Evolutionary conservation across 2,113 vertebrate genomes (phyloP), one percentile per base, ranked within the genome.

Genomic region (Chrysemys picta): DNA sequence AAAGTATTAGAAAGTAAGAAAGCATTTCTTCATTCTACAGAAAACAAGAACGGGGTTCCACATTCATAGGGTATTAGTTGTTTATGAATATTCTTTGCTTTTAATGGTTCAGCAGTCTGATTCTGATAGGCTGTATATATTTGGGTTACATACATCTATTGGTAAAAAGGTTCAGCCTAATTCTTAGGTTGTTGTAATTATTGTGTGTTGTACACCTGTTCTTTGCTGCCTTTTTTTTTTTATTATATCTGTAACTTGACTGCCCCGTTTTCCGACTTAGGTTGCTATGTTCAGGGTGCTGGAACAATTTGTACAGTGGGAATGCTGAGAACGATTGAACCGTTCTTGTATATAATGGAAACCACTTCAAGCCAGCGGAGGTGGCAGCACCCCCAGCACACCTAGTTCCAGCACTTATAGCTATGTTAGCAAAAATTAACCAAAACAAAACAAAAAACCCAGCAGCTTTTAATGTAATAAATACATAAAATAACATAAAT

Each of bases 1-100:
- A 88, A 92, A 50, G 0, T 8, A 93, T 62, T 7, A 2, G 62
- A 47, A 91, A 88, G 8, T 16, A 85, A 78, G 21, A 96, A 91
- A 49, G 16, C 31, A 27, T 80, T 49, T 29, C 24, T 29, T 49
- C 25, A 45, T 80, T 50, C 45, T 80, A 50, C 25, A 49, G 78
- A 49, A 80, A 49, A 80, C 78, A 50, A 80, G 42, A 80, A 95
- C 50, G 1, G 52, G 21, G 42, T 80, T 49, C 6, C 1, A 69
- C 52, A 45, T 78, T 22, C 21, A 85, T 65, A 76, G 42, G 38
- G 85, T 88, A 79, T 57, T 59, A 14, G 89, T 0, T 83, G 8
- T 54, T 72, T 16, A 82, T 5, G 52, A 75, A 83, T 54, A 0
- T 6, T 49, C 53, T n/a, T 31, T 65, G 4, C 0, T 80, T 87